phyloP scores from a whole-genome alignment of 2,797 vertebrate species.

The Peromyscus nudipes region DNA sequence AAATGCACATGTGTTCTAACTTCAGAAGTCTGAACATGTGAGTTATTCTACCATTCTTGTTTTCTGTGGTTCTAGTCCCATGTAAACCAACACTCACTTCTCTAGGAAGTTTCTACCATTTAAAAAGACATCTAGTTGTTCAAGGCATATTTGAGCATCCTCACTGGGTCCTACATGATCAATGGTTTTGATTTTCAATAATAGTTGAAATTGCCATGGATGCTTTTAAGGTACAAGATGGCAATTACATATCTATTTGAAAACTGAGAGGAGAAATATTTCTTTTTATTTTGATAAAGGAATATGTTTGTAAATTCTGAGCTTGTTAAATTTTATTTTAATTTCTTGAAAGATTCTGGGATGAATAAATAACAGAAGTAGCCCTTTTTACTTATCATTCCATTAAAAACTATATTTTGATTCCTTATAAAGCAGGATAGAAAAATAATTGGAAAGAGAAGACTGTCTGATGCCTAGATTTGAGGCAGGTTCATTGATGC shows the following conservation, averaged over 20 bases:
- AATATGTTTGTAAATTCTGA: neutral
- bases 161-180: neutral
- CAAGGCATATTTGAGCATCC: neutral
- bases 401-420: neutral
- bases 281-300: neutral
- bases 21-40: neutral
- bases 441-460: neutral
- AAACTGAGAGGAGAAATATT: neutral
- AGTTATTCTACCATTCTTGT: neutral
- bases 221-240: neutral
- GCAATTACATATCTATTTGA: neutral
- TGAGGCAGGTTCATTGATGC: neutral
- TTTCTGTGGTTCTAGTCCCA: neutral
- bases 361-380: neutral
- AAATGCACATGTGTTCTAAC: neutral
- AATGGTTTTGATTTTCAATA: neutral
- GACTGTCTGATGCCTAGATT: neutral
- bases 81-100: neutral
- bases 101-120: neutral
- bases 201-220: neutral
- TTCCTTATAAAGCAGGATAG: neutral
- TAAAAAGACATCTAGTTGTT: neutral
- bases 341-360: neutral
- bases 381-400: neutral
- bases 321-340: neutral